Evolutionary conservation across 2,888 invertebrate species (phyloP).

Genomic region (Spilosoma lubricipeda): DNA sequence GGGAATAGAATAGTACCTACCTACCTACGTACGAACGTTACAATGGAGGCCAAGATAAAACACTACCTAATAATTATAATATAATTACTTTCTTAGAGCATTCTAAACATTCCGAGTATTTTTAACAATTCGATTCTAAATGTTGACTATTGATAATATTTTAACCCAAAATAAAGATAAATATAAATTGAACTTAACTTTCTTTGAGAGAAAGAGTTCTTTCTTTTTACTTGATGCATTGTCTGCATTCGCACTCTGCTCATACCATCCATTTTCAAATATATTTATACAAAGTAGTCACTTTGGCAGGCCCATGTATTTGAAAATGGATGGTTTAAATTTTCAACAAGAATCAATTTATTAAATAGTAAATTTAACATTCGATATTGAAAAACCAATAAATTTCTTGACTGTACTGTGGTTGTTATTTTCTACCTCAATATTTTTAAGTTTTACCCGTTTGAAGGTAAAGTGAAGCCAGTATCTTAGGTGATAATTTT

Average conservation of each 20-base stretch:
- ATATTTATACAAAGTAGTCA: no score
- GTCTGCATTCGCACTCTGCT: no score
- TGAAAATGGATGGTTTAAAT: no score
- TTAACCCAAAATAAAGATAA: not conserved
- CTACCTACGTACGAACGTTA: slow-evolving; percentile 50
- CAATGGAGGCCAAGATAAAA: slow-evolving; percentile 55
- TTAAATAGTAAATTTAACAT: no score
- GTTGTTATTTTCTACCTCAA: not conserved
- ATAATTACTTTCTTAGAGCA: slow-evolving; percentile 19
- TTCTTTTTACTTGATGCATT: no score
- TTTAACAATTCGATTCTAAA: not conserved
- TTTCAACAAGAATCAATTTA: no score
- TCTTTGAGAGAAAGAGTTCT: not conserved
- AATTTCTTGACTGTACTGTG: not conserved
- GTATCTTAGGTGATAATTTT: not conserved
- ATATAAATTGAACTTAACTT: not conserved
- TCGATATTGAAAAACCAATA: not conserved
- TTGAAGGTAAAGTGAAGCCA: not conserved
- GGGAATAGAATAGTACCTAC: slow-evolving; percentile 55
- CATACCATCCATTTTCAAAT: no score
- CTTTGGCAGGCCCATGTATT: no score
- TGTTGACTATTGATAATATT: not conserved
- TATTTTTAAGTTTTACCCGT: not conserved
- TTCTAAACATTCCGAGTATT: slow-evolving; percentile 1
- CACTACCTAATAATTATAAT: slow-evolving; percentile 33